Base-by-base conservation (phyloP, 2,797 vertebrate species). In the Pseudochirops corinnae region DNA sequence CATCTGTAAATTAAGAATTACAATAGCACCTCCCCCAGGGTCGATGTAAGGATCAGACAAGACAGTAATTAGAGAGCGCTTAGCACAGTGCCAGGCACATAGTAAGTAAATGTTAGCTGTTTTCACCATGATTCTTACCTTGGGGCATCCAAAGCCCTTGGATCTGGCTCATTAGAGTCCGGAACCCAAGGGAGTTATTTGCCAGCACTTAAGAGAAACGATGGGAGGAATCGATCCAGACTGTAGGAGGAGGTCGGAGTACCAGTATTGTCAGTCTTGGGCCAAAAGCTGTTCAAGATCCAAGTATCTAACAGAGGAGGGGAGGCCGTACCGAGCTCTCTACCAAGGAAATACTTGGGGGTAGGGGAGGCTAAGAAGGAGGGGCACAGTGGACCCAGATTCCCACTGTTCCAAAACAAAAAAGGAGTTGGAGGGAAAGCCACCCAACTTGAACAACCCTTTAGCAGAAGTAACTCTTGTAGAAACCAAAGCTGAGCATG, bases 261-360 rank as follows among this genome's bases (percentile, higher is more conserved):
- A 67, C 33, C 33, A 74, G 67, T 2, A 39, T 26, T 82, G n/a
- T 82, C 46, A 11, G 10, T 46, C 74, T 82, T 46, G 74, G 39
- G 9, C 18, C 74, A 82, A 46, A 82, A 82, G 39, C 39, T 11
- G 21, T 46, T 82, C 74, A 46, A 74, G 53, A 55, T 55, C 53
- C 53, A 55, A 55, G 53, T 26, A 14, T 0, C 60, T 28, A 55
- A 55, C 28, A 82, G 24, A 87, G 1, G 92, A 46, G 39, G 39
- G 12, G 24, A 46, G 21, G 74, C 6, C 10, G 39, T 82, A 9
- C 9, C 46, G 74, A 82, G 74, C 21, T 24, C 46, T 33, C 91
- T n/a, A 0, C 0, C 0, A 3, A 87, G 31, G 26, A 3, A 0
- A 16, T 31, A 91, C 28, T 94, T 53, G 91, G 67, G 31, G 93